Percentiles rank a stretch among this genome's conserved stretches.
Evolutionary conservation across 2,797 vertebrate species (phyloP).

Genomic region (Scolopax bukidnonensis): DNA sequence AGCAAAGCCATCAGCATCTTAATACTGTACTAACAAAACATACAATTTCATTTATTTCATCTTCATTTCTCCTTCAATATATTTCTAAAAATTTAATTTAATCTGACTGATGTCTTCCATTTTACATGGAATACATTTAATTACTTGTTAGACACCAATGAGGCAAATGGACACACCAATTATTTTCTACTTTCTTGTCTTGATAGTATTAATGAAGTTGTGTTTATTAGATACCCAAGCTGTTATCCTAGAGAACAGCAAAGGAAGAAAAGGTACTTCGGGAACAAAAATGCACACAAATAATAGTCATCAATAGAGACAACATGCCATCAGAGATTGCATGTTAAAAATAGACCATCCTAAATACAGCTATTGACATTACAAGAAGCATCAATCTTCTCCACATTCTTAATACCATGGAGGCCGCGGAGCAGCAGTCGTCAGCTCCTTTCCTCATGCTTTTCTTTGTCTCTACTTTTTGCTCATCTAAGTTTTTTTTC

Average conservation of each 20-base stretch:
- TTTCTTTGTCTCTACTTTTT: background rate
- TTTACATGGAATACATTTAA: background rate
- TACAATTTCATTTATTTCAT: background rate
- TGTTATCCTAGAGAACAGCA: background rate
- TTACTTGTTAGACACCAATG: background rate
- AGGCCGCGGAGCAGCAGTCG: background rate
- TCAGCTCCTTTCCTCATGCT: background rate
- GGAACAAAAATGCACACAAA: background rate
- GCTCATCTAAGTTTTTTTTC: background rate
- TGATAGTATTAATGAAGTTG: background rate
- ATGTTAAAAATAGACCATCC: background rate
- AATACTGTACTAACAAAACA: background rate
- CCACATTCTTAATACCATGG: background rate
- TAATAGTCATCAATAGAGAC: background rate
- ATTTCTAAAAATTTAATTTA: background rate
- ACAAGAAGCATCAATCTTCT: conserved; percentile 28
- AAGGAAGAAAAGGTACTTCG: background rate
- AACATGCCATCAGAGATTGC: background rate
- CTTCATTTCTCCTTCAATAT: background rate
- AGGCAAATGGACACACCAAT: background rate
- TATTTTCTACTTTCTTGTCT: background rate
- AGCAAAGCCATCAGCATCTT: background rate
- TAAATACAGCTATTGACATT: conserved; percentile 31
- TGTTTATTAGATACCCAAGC: background rate
- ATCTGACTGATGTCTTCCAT: background rate